Evolutionary conservation across 2,113 vertebrate genomes (phyloP).

Genomic region (Tetrao urogallus): DNA sequence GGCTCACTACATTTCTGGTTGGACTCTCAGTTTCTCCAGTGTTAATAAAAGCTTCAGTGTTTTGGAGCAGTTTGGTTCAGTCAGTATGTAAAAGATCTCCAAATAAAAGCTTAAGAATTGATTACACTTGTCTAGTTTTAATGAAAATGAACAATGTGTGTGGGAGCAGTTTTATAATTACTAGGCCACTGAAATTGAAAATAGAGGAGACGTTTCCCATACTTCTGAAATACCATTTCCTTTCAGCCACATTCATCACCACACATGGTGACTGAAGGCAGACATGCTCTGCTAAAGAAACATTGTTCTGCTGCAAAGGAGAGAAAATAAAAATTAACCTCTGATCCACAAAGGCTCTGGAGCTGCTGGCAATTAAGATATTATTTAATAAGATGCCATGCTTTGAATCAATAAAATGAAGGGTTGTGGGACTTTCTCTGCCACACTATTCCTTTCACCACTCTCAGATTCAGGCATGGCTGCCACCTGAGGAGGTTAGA

Average conservation of each 20-base stretch:
- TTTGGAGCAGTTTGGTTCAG: background rate
- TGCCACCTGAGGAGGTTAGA: conserved; percentile 16
- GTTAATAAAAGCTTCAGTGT: background rate
- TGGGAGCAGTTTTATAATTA: conserved; percentile 40
- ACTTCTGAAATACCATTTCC: background rate
- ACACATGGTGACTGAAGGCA: background rate
- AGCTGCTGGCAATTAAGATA: conserved; percentile 40
- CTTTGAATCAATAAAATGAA: conserved; percentile 51
- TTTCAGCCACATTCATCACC: conserved; percentile 14
- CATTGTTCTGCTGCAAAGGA: background rate
- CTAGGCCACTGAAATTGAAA: conserved; percentile 30
- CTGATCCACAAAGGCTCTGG: background rate
- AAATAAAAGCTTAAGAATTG: conserved; percentile 1
- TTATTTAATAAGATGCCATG: conserved; percentile 39
- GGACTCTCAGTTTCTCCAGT: background rate
- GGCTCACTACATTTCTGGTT: background rate
- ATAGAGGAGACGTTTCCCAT: background rate
- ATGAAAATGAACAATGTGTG: conserved; percentile 43
- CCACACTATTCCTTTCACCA: background rate
- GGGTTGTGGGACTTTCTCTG: background rate
- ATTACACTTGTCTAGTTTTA: conserved; percentile 45
- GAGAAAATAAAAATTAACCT: conserved; percentile 57
- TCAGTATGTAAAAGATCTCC: background rate
- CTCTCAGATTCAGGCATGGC: background rate
- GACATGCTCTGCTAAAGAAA: background rate